Conservation (phyloP, 1,140 invertebrate genomes). For the Ceratitis capitata region DNA sequence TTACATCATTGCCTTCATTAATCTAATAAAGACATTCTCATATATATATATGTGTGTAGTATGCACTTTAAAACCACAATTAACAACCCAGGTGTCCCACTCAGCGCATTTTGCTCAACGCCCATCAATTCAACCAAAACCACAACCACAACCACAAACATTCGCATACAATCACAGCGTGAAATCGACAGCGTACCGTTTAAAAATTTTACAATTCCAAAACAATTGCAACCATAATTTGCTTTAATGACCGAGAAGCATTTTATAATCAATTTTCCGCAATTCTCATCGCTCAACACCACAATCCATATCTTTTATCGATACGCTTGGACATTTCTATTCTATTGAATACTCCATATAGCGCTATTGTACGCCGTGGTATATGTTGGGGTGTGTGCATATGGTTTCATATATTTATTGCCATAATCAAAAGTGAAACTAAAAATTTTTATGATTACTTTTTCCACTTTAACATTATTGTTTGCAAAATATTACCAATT, state of each 20-base stretch:
- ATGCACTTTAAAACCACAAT: not conserved
- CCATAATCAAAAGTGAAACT: slow-evolving; percentile 29
- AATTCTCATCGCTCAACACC: not conserved
- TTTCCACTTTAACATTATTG: slow-evolving; percentile 21
- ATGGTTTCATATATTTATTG: slow-evolving; percentile 20
- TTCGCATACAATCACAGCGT: not conserved
- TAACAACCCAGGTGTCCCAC: slow-evolving; percentile 21
- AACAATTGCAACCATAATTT: slow-evolving; percentile 26
- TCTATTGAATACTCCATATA: not conserved
- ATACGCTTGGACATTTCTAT: not conserved
- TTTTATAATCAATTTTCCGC: slow-evolving; percentile 26
- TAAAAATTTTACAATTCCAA: slow-evolving; percentile 3
- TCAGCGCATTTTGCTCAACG: not conserved
- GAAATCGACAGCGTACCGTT: not conserved
- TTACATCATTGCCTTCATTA: too few species aligned
- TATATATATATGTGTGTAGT: too few species aligned
- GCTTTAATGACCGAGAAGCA: slow-evolving; percentile 25
- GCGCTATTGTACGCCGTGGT: not conserved
- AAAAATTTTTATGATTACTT: slow-evolving; percentile 27
- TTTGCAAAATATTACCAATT: slow-evolving; percentile 28
- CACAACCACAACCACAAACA: too few species aligned
- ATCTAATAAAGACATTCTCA: too few species aligned
- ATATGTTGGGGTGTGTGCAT: not conserved
- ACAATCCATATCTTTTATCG: not conserved
- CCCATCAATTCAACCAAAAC: not conserved